phyloP scores from a whole-genome alignment of 2,797 vertebrate genomes.

The Phataginus tetradactyla region DNA sequence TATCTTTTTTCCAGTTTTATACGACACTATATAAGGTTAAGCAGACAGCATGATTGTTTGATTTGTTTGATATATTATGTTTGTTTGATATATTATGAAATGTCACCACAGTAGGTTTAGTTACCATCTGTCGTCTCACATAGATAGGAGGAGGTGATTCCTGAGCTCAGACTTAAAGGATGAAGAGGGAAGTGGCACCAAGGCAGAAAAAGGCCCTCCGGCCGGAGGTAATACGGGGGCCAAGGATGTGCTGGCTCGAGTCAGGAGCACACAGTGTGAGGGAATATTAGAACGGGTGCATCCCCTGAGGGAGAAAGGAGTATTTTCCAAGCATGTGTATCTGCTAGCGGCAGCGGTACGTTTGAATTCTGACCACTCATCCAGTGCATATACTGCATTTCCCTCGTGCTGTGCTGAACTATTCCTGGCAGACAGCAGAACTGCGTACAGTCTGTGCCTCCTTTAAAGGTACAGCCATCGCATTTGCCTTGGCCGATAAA shows the following conservation, averaged over 20 bases:
- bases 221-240: neutral
- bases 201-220: neutral
- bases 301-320: neutral
- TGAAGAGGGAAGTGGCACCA: neutral
- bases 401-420: neutral
- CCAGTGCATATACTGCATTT: neutral
- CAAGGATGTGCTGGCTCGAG: neutral
- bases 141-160: neutral
- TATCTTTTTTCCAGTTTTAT: neutral
- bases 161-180: neutral
- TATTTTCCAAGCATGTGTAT: neutral
- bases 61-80: neutral
- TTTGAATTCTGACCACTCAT: neutral
- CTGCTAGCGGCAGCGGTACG: neutral
- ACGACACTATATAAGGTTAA: neutral
- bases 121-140: neutral
- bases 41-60: neutral
- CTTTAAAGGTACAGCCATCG: neutral
- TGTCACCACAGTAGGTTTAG: neutral
- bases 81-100: neutral
- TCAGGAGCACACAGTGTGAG: neutral
- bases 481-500: neutral
- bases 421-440: neutral
- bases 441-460: neutral
- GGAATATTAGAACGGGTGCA: neutral